Percentiles rank a stretch among this genome's conserved stretches.
Conservation (phyloP, 1,140 invertebrate genomes). For the Drosophila nebulosa region DNA sequence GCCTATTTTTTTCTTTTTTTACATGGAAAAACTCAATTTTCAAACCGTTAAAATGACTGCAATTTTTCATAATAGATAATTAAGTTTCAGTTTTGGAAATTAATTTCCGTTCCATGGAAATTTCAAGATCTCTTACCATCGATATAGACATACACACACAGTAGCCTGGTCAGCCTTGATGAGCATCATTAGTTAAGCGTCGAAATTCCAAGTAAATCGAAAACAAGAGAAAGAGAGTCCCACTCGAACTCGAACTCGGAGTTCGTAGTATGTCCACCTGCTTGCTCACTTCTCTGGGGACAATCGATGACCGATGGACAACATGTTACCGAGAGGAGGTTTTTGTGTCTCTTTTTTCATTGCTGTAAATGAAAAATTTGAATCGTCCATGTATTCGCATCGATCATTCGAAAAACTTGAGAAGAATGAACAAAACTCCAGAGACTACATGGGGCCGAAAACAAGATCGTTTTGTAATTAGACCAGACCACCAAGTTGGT, state of each 20-base stretch:
- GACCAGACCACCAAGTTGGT: constrained; percentile 72
- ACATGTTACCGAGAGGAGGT: constrained; percentile 50
- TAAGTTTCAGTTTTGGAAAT: constrained; percentile 53
- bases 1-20: background rate
- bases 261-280: constrained; percentile 42
- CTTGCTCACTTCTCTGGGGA: constrained; percentile 56
- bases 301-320: constrained; percentile 52
- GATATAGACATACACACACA: constrained; percentile 32
- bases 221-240: background rate
- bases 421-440: background rate
- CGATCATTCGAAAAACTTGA: constrained; percentile 42
- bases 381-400: constrained; percentile 72
- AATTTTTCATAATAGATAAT: constrained; percentile 77
- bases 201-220: constrained; percentile 75
- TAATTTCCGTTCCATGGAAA: constrained; percentile 53
- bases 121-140: constrained; percentile 20
- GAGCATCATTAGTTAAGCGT: constrained; percentile 80
- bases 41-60: constrained; percentile 47
- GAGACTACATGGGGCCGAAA: constrained; percentile 18
- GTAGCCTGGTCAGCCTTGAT: constrained; percentile 71
- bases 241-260: background rate
- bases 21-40: constrained; percentile 56
- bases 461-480: constrained; percentile 79
- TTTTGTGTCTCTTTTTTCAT: background rate
- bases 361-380: constrained; percentile 68